These are phyloP conservation scores for Palythoa grandis DNA, from an alignment of 92 coral and sea anemone genomes.

Conservation along the genomic window DNA sequence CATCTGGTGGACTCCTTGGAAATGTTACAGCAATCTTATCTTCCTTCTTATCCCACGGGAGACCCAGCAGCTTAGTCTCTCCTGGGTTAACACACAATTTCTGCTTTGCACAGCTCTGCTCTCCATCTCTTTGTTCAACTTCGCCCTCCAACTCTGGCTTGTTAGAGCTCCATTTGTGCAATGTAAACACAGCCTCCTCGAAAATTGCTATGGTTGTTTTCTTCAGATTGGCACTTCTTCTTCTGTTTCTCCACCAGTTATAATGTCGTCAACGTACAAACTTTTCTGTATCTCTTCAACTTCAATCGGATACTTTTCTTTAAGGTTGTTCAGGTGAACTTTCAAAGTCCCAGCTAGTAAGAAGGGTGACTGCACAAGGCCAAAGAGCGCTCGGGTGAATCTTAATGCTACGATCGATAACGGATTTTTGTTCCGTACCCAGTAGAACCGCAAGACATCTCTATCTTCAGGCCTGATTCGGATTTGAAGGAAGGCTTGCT, in stretches of 20 bases:
- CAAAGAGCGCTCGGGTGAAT: no score
- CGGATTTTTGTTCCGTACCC: no score
- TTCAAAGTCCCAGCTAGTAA: slow-evolving; percentile 47
- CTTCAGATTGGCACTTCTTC: not conserved
- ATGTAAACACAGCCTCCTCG: no score
- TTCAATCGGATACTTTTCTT: slow-evolving; percentile 43
- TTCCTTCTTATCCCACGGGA: slow-evolving; percentile 34
- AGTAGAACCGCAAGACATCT: no score
- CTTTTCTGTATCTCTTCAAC: not conserved
- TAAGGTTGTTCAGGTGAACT: slow-evolving; percentile 38
- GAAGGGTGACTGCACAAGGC: no score
- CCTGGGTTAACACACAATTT: slow-evolving; percentile 31
- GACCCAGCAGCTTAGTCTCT: slow-evolving; percentile 40
- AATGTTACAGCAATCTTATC: not conserved
- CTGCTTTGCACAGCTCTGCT: slow-evolving; percentile 36
- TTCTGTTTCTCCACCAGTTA: slow-evolving; percentile 20
- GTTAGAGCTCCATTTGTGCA: no score
- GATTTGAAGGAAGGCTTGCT: no score
- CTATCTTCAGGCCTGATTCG: no score
- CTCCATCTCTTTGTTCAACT: slow-evolving; percentile 14
- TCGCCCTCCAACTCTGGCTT: not conserved
- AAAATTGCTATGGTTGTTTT: slow-evolving; percentile 14
- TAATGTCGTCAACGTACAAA: slow-evolving; percentile 23
- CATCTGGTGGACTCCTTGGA: no score
- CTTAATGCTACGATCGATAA: no score